Percentiles rank a stretch among this genome's conserved stretches.
Evolutionary conservation across 30 jellyfish, hydroid and myxozoan genomes (phyloP).

Genomic region (Chrysaora quinquecirrha): DNA sequence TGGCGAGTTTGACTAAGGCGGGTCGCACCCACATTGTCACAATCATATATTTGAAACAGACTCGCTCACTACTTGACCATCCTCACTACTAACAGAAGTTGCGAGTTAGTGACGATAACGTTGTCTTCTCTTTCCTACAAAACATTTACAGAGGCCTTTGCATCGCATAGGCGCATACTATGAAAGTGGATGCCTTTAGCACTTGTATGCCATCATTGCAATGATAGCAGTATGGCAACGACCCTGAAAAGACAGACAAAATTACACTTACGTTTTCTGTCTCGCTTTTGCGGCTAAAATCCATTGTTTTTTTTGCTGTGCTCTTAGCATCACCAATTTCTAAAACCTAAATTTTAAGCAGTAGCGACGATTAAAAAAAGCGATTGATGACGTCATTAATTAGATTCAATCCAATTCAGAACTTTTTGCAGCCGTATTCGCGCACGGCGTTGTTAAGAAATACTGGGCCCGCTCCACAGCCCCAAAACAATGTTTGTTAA

Average conservation of each 20-base stretch:
- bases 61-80: no score
- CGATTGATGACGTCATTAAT: not conserved
- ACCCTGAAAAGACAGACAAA: not conserved
- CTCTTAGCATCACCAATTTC: not conserved
- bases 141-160: not conserved
- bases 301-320: not conserved
- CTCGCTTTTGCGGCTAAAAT: not conserved
- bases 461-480: no score
- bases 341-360: not conserved
- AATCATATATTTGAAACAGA: no score
- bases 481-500: no score
- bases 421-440: no score
- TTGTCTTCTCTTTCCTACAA: no score
- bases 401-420: no score
- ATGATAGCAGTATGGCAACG: not conserved
- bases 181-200: not conserved
- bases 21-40: no score
- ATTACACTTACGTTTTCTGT: not conserved
- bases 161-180: not conserved
- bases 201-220: not conserved
- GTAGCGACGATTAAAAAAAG: not conserved
- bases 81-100: not conserved
- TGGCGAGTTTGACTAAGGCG: no score
- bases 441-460: no score
- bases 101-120: not conserved